Conservation (phyloP, 2,888 invertebrate genomes). For the Heteromurus nitidus region DNA sequence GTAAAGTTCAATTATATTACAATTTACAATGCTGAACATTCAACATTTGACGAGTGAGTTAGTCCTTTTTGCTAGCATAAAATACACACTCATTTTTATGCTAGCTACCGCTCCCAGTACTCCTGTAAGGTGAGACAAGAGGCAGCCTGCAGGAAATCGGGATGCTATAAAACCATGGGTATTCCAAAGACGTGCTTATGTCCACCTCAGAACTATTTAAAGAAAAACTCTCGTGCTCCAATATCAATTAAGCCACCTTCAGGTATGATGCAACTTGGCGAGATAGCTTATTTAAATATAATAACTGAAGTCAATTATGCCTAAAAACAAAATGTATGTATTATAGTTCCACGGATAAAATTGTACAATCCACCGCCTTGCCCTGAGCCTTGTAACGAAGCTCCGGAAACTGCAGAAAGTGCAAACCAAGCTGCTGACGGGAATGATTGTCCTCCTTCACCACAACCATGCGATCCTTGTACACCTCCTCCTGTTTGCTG, state of each 20-base stretch:
- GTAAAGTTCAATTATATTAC: slow-evolving; percentile 51
- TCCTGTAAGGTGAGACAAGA: slow-evolving; percentile 69
- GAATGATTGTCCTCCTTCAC: not conserved
- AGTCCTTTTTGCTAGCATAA: not conserved
- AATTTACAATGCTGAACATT: not conserved
- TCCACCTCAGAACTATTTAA: slow-evolving; percentile 80
- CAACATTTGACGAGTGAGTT: not conserved
- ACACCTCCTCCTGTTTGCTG: slow-evolving; percentile 14
- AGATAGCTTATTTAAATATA: too few relatives aligned
- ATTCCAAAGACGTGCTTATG: slow-evolving; percentile 80
- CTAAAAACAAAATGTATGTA: not conserved
- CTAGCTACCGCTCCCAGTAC: slow-evolving; percentile 67
- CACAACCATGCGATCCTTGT: not conserved
- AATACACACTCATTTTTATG: too few relatives aligned
- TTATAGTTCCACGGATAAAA: slow-evolving; percentile 42
- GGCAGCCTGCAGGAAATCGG: slow-evolving; percentile 55
- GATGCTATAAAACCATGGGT: slow-evolving; percentile 79
- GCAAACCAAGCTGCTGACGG: not conserved
- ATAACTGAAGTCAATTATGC: not conserved
- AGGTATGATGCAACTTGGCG: not conserved
- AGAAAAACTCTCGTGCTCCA: slow-evolving; percentile 79
- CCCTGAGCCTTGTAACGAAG: slow-evolving; percentile 18
- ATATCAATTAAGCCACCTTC: slow-evolving; percentile 68
- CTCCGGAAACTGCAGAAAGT: not conserved
- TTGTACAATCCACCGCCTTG: slow-evolving; percentile 40